Evolutionary conservation across 2,888 invertebrate genomes (phyloP).

Genomic region (Protophormia terraenovae): DNA sequence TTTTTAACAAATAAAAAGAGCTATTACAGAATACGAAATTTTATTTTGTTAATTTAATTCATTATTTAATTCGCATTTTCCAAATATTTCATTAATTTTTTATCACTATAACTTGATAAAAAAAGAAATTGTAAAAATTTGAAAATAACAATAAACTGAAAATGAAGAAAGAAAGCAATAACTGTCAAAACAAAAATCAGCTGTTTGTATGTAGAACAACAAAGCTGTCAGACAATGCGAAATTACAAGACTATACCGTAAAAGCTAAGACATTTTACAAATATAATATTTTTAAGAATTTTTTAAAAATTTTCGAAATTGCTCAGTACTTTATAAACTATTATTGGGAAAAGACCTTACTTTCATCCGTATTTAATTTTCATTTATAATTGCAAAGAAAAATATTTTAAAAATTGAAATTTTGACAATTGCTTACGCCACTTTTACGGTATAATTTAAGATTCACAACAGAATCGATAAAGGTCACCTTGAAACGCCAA

Average conservation of each 20-base stretch:
- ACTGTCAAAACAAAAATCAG: slow-evolving; percentile 29
- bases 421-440: not conserved
- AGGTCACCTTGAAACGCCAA: slow-evolving; percentile 82
- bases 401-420: not conserved
- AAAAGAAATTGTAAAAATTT: not conserved
- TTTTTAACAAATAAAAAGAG: no score
- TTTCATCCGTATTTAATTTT: not conserved
- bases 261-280: not conserved
- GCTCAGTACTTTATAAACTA: not conserved
- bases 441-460: slow-evolving; percentile 49
- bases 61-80: no score
- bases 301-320: not conserved
- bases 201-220: not conserved
- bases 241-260: slow-evolving; percentile 46
- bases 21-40: no score
- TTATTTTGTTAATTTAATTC: no score
- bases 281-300: not conserved
- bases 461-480: slow-evolving; percentile 69
- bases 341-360: not conserved
- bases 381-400: not conserved
- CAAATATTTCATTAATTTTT: no score
- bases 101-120: no score
- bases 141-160: not conserved
- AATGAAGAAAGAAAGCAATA: slow-evolving; percentile 17
- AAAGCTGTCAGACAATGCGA: slow-evolving; percentile 2